phyloP scores from a whole-genome alignment of 2,888 invertebrate genomes.

The Leptopterna dolabrata region DNA sequence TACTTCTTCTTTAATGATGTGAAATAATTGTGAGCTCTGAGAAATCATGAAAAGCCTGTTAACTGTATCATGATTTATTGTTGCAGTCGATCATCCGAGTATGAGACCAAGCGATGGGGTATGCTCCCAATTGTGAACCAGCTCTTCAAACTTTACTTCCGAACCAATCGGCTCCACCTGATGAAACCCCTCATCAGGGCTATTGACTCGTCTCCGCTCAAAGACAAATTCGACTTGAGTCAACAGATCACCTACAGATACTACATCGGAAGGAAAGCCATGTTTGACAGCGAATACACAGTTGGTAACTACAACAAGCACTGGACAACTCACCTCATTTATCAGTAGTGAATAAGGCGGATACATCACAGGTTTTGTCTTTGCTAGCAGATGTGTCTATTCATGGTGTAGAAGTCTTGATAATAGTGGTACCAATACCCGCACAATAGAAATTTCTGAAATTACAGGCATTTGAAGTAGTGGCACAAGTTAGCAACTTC shows the following conservation, averaged over 20 bases:
- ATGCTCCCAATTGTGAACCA: conserved; percentile 98
- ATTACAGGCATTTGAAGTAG: no score
- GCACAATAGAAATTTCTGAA: no score
- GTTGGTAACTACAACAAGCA: conserved; percentile 72
- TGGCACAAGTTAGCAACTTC: no score
- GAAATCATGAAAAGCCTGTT: no score
- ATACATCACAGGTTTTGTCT: no score
- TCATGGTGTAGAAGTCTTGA: no score
- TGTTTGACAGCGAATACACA: conserved; percentile 98
- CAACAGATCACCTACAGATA: conserved; percentile 97
- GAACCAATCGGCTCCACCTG: conserved; percentile 88
- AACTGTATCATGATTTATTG: not conserved
- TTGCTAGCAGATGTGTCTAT: no score
- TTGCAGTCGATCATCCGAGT: conserved; percentile 77
- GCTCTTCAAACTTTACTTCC: conserved; percentile 95
- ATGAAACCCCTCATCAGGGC: conserved; percentile 96
- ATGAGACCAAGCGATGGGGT: conserved; percentile 93
- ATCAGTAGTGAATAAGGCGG: no score
- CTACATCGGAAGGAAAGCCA: conserved; percentile 96
- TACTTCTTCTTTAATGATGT: no score
- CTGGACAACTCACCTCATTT: no score
- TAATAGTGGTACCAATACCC: no score
- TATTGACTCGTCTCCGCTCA: conserved; percentile 91
- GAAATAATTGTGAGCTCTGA: no score
- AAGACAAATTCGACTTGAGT: conserved; percentile 88